phyloP scores from a whole-genome alignment of 2,113 vertebrate genomes.

The Microtus richardsoni region DNA sequence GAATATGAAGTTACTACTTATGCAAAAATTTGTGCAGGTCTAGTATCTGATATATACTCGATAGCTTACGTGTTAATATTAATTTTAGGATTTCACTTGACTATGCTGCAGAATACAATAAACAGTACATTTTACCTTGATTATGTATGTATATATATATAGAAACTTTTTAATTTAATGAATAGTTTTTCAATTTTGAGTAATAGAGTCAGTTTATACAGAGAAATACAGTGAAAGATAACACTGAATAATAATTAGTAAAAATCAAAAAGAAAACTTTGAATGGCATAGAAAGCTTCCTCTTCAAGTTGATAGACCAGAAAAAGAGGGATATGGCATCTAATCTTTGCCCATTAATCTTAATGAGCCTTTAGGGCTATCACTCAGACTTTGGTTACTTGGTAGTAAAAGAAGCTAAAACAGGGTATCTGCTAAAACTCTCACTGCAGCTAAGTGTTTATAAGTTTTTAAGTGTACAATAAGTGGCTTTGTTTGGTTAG shows the following conservation, averaged over 20 bases:
- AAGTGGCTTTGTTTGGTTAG: neutral
- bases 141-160: neutral
- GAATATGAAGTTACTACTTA: too few species aligned
- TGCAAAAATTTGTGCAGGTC: neutral
- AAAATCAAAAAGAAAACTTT: conserved; percentile 5
- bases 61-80: neutral
- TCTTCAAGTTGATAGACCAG: neutral
- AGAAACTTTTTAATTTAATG: neutral
- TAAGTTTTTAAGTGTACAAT: neutral
- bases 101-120: neutral
- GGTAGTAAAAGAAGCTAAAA: neutral
- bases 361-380: neutral
- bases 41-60: neutral
- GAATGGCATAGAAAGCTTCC: neutral
- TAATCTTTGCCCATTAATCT: neutral
- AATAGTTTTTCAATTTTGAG: neutral
- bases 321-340: neutral
- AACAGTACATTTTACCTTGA: neutral
- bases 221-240: neutral
- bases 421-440: neutral
- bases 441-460: neutral
- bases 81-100: neutral
- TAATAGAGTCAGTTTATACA: neutral
- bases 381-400: neutral
- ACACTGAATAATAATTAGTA: neutral